phyloP scores from a whole-genome alignment of 2,113 vertebrate species.

The Recurvirostra avosetta region DNA sequence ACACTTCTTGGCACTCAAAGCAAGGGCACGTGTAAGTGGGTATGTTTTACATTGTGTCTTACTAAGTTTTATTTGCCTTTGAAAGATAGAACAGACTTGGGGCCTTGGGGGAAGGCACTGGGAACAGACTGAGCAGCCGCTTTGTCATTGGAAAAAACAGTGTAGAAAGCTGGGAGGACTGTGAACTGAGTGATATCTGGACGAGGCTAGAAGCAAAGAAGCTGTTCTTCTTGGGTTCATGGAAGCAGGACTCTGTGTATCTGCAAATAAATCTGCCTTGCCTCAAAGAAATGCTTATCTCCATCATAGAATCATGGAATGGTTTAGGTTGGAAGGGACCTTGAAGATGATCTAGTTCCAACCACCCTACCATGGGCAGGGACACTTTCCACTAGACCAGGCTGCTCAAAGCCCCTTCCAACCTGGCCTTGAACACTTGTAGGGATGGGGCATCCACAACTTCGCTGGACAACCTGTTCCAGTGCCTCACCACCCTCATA shows the following conservation, averaged over 20 bases:
- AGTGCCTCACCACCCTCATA: no score
- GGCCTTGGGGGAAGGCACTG: neutral
- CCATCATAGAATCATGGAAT: neutral
- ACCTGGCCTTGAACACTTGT: no score
- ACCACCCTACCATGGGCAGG: no score
- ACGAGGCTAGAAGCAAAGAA: neutral
- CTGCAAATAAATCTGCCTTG: neutral
- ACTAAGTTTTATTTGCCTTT: neutral
- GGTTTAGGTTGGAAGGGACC: no score
- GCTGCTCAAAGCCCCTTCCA: no score
- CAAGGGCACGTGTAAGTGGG: neutral
- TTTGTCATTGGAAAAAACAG: neutral
- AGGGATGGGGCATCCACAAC: no score
- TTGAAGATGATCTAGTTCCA: no score
- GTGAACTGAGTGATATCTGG: neutral
- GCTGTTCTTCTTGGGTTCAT: neutral
- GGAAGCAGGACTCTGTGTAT: neutral
- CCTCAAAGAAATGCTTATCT: neutral
- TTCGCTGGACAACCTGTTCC: no score
- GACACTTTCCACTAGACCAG: no score
- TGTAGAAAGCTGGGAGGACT: neutral
- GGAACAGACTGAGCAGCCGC: neutral
- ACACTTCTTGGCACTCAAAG: neutral
- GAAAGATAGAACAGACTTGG: rapidly evolving
- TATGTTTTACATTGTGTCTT: neutral